A percentile compares a stretch with the other conserved stretches of the same genome.
Conservation (phyloP, 2,113 vertebrate genomes). For the Hyaena hyaena region DNA sequence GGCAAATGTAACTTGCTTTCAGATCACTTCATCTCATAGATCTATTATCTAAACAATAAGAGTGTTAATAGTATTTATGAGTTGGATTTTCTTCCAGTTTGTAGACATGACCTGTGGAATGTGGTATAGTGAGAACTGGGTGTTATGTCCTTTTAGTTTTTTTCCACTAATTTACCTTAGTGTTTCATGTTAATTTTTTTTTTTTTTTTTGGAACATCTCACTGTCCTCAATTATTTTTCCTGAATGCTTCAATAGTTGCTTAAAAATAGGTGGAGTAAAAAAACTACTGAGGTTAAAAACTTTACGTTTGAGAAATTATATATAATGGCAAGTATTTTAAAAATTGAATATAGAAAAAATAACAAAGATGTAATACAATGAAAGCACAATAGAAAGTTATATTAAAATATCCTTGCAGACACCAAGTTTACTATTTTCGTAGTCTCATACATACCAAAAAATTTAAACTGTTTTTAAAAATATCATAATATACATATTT, state of each 20-base stretch:
- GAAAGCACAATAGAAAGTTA: background rate
- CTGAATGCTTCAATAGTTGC: background rate
- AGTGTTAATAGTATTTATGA: background rate
- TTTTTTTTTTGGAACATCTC: background rate
- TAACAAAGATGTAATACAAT: background rate
- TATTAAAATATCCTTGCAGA: constrained; percentile 18
- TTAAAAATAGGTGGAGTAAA: background rate
- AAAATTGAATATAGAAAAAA: background rate
- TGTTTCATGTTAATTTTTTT: background rate
- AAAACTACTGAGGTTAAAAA: background rate
- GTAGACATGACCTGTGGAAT: background rate
- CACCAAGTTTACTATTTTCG: background rate
- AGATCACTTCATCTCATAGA: background rate
- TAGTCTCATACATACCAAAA: background rate
- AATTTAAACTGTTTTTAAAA: constrained; percentile 36
- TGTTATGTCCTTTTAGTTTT: background rate
- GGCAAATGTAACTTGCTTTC: background rate
- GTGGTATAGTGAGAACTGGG: background rate
- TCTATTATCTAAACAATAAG: background rate
- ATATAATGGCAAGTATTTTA: background rate
- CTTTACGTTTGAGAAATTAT: constrained; percentile 2
- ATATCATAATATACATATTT: background rate
- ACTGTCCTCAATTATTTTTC: background rate
- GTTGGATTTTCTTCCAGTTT: background rate
- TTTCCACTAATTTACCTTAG: background rate